Evolutionary conservation across 2,888 invertebrate genomes (phyloP).

Genomic region (Synergus itoensis): DNA sequence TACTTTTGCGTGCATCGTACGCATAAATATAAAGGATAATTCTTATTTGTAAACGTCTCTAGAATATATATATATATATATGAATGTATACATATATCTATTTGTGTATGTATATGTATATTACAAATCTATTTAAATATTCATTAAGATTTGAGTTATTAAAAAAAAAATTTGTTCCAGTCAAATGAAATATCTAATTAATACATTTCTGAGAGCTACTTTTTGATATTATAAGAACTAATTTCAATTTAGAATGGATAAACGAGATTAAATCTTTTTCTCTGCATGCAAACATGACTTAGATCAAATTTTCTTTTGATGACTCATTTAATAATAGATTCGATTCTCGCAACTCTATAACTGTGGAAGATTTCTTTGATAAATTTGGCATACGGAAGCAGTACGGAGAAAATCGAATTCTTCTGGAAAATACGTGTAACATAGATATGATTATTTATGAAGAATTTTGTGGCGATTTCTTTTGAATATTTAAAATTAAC

Average conservation of each 20-base stretch:
- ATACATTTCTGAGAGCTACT: background rate
- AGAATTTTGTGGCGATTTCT: background rate
- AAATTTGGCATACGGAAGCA: slow-evolving; percentile 26
- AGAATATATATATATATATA: slow-evolving; percentile 27
- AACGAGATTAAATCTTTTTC: no score
- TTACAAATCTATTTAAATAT: slow-evolving; percentile 30
- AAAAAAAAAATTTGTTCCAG: background rate
- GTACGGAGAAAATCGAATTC: background rate
- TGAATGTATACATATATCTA: slow-evolving; percentile 35
- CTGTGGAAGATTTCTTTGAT: slow-evolving; percentile 22
- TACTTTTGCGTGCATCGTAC: slow-evolving; percentile 9
- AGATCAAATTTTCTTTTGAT: background rate
- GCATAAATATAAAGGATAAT: slow-evolving; percentile 15
- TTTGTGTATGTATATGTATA: slow-evolving; percentile 6
- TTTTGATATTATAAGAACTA: no score
- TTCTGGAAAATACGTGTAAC: background rate
- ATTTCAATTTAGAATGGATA: no score
- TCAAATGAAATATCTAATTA: background rate
- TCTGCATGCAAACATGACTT: background rate
- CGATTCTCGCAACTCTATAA: slow-evolving; percentile 31
- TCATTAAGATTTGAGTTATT: background rate
- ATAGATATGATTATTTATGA: background rate
- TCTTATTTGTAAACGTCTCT: slow-evolving; percentile 14
- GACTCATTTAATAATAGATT: background rate
- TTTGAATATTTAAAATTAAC: background rate